A percentile compares a stretch with the other conserved stretches of the same genome.
Evolutionary conservation across 2,888 invertebrate species (phyloP).

Genomic region (Rhopalosiphum nymphaeae): DNA sequence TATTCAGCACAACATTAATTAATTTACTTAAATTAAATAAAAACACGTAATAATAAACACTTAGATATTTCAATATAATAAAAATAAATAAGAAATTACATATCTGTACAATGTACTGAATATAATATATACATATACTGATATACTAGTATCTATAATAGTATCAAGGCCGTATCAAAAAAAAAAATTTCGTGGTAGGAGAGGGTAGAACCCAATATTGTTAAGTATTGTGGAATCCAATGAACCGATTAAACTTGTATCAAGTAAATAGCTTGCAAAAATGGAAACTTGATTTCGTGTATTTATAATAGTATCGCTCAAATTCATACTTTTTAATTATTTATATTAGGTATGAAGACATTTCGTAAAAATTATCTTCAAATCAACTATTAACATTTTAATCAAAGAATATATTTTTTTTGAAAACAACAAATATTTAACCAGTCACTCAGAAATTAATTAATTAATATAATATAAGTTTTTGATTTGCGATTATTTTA

Average conservation of each 20-base stretch:
- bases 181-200: too few relatives aligned
- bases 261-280: background rate
- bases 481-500: too few relatives aligned
- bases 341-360: background rate
- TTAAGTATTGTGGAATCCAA: background rate
- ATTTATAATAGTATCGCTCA: background rate
- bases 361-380: background rate
- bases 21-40: background rate
- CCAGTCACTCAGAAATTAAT: too few relatives aligned
- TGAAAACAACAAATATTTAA: too few relatives aligned
- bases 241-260: too few relatives aligned
- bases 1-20: background rate
- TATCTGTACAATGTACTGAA: too few relatives aligned
- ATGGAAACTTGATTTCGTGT: background rate
- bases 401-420: too few relatives aligned
- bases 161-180: background rate
- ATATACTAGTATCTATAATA: background rate
- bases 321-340: background rate
- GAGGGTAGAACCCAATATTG: background rate
- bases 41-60: background rate
- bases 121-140: too few relatives aligned
- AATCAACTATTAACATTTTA: too few relatives aligned
- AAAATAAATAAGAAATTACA: background rate
- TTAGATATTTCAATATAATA: background rate
- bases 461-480: too few relatives aligned